Evolutionary conservation across 1,140 invertebrate genomes (phyloP), one percentile per base, ranked within the genome.

Genomic region (Mya arenaria): DNA sequence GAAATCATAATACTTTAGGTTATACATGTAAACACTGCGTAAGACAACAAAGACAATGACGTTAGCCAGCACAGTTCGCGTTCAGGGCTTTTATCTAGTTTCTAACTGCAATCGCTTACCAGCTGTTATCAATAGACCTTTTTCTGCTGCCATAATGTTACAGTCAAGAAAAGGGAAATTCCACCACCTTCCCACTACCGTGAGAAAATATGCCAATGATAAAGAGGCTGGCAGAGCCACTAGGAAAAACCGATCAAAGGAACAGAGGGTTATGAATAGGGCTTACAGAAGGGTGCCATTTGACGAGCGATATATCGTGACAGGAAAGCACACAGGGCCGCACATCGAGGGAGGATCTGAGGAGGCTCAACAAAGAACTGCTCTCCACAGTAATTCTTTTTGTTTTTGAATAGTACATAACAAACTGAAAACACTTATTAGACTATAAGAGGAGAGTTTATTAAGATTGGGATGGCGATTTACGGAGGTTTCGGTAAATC

Each of bases 271-370:
- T 10, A 8, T 58, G 1, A 74, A 74, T 28, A 25, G 1, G 2
- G 72, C 52, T 6, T 36, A 25, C 4, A 34, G 55, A 62, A 10
- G 37, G 23, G 19, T 58, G 8, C 72, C 72, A n/a, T 74, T 60
- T 28, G 36, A 74, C 28, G 41, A 62, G 41, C 32, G 52, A n/a
- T 28, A 58, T 4, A 32, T 56, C 25, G 56, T 74, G 6, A 74
- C 72, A 0, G 72, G 56, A 2, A 74, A 74, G 39, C 30, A 58
- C 28, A 74, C 72, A 13, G 72, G 72, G 30, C 72, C 36, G 23
- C 52, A 36, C 19, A 56, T 74, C 44, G 72, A 74, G 58, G 72
- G 72, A 39, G 72, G 72, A 15, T 74, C 72, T 25, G 56, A 8
- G 10, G 52, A 58, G 58, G 72, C 55, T 1, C 36, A 60, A 28